Base-by-base conservation (phyloP, 2,888 invertebrate genomes). In the Scaptomyza cyrtandrae region DNA sequence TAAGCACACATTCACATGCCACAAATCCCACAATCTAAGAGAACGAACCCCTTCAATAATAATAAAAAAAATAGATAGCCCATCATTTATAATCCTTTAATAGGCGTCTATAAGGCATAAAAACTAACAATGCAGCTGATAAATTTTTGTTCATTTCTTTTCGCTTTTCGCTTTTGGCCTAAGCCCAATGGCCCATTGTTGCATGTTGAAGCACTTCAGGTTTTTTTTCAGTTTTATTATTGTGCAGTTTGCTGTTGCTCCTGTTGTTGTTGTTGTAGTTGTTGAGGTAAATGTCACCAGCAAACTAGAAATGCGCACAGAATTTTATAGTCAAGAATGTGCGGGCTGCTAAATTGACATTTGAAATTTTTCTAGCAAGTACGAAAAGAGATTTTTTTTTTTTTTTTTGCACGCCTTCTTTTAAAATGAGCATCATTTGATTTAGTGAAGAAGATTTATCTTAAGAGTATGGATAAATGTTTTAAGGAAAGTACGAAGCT, bases 1-100 rank as follows among this genome's bases (percentile, higher is more conserved):
- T 61, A 58, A 53, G 66, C 50, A 3, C 45, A 46, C 57, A 44
- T 49, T 19, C 45, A 52, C 14, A 39, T 9, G 43, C 58, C 59
- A 41, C 67, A 67, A 67, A 55, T 59, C 62, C 14, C 27, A 19
- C 11, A 24, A 24, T 53, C 43, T 66, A 46, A 74, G 3, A 24
- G 24, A 3, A 24, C 24, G 73, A 67, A 52, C 41, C 66, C 57
- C 65, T 56, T 54, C 37, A 14, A 24, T 39, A 39, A 39, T 39
- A 39, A 39, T 3, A 39, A 39, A 14, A 14, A 39, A 45, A 63
- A 50, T 58, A 55, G 54, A 49, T 67, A 53, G 69, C 75, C 63
- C 65, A 65, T 63, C 65, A 71, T 75, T 87, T 85, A 82, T 87
- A 89, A 85, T 87, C 88, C 88, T 81, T 87, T 89, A 87, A 85